Conservation (phyloP, 1,140 invertebrate genomes). For the Magallana gigas region DNA sequence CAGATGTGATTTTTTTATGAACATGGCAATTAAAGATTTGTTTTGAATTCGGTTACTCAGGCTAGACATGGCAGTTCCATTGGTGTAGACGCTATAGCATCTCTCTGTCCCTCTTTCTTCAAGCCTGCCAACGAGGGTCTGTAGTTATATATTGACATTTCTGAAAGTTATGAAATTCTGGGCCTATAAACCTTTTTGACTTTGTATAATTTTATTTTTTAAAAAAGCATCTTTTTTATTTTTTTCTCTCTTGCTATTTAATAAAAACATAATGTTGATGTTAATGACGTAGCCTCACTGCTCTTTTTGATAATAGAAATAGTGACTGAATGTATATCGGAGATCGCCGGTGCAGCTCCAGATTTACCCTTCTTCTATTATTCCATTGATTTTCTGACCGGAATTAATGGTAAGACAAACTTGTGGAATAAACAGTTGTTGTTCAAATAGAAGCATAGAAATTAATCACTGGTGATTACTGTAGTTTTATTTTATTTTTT, state of each 20-base stretch:
- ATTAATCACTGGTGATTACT: too few relatives aligned
- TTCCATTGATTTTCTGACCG: constrained; percentile 87
- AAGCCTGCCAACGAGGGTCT: constrained; percentile 83
- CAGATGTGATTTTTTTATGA: background rate
- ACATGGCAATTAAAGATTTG: background rate
- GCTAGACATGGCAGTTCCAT: constrained; percentile 86
- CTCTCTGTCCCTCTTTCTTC: constrained; percentile 88
- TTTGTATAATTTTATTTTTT: too few relatives aligned
- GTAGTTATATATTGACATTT: too few relatives aligned
- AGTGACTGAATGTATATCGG: constrained; percentile 85
- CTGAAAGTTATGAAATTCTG: too few relatives aligned
- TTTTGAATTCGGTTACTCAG: constrained; percentile 77
- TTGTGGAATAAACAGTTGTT: too few relatives aligned
- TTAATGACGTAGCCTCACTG: too few relatives aligned
- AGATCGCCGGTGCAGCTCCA: constrained; percentile 86
- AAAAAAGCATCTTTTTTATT: too few relatives aligned
- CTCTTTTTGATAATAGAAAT: constrained; percentile 76
- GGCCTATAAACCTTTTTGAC: too few relatives aligned
- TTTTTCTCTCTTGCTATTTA: too few relatives aligned
- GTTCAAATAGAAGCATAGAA: too few relatives aligned
- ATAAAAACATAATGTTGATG: too few relatives aligned
- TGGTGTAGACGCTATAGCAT: constrained; percentile 86
- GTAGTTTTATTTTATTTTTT: too few relatives aligned
- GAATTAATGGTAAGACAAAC: constrained; percentile 69
- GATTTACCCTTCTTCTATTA: constrained; percentile 91